A percentile compares a stretch with the other conserved stretches of the same genome.
phyloP scores from a whole-genome alignment of 2,113 vertebrate species.

The Nothocercus julius region DNA sequence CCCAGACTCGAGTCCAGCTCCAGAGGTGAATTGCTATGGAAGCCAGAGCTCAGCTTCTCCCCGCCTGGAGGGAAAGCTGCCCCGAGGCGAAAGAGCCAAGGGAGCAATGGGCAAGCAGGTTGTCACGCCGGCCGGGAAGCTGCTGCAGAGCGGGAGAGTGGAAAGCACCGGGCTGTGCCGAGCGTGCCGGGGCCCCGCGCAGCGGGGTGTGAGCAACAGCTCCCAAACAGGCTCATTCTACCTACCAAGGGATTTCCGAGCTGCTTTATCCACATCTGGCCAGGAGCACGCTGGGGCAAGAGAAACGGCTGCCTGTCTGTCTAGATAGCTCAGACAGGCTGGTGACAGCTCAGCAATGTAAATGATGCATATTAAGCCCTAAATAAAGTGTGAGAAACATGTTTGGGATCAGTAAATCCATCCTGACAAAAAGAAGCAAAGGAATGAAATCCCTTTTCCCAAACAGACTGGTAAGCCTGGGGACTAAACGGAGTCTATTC shows the following conservation, averaged over 20 bases:
- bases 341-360: constrained; percentile 56
- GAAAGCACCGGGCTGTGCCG: not conserved
- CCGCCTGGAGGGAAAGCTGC: not conserved
- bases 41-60: not conserved
- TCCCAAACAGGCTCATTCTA: not conserved
- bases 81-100: no score
- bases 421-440: constrained; percentile 48
- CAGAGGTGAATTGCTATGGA: not conserved
- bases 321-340: constrained; percentile 13
- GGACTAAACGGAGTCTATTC: not conserved
- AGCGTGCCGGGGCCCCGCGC: not conserved
- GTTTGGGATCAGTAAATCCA: constrained; percentile 60
- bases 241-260: not conserved
- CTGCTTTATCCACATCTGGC: constrained; percentile 36
- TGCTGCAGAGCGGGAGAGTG: not conserved
- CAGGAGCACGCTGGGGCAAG: constrained; percentile 14
- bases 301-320: constrained; percentile 9
- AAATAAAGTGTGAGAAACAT: constrained; percentile 61
- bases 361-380: constrained; percentile 38
- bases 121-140: no score
- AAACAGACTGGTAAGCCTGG: constrained; percentile 1
- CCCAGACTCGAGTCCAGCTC: not conserved
- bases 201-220: not conserved
- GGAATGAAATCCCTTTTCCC: constrained; percentile 49
- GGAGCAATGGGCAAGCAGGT: no score